A percentile compares a stretch with the other conserved stretches of the same genome.
These are phyloP conservation scores for Aphelinus certus DNA, from an alignment of 1,140 invertebrate species.

Conservation along the genomic window DNA sequence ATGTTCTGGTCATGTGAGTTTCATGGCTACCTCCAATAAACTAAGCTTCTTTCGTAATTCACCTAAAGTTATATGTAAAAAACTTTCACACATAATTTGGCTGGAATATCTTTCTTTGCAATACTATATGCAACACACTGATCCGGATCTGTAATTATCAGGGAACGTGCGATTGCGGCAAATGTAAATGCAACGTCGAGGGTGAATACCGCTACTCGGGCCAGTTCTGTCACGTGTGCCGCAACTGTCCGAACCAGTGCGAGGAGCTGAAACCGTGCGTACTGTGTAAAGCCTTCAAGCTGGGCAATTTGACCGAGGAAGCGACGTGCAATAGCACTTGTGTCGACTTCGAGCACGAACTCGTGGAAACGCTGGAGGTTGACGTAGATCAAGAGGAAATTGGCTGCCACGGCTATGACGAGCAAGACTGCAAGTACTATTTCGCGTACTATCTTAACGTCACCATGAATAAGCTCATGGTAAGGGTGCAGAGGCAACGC, in stretches of 20 bases:
- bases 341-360: conserved; percentile 66
- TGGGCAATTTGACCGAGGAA: conserved; percentile 77
- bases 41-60: background rate
- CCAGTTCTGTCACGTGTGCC: conserved; percentile 92
- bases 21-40: background rate
- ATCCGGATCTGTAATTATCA: conserved; percentile 49
- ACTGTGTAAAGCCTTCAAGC: conserved; percentile 87
- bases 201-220: conserved; percentile 80
- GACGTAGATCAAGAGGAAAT: conserved; percentile 80
- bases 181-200: conserved; percentile 82
- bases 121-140: no score
- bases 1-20: conserved; percentile 73
- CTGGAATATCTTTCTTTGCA: no score
- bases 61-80: no score
- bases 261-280: conserved; percentile 91
- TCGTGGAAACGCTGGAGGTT: conserved; percentile 70
- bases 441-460: conserved; percentile 85
- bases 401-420: conserved; percentile 81
- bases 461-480: conserved; percentile 63
- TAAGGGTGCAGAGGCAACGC: conserved; percentile 79
- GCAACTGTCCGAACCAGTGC: conserved; percentile 88
- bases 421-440: conserved; percentile 84
- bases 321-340: conserved; percentile 69
- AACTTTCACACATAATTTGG: no score
- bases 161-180: conserved; percentile 88